Base-by-base conservation (phyloP, 2,797 vertebrate species). In the Menidia menidia region DNA sequence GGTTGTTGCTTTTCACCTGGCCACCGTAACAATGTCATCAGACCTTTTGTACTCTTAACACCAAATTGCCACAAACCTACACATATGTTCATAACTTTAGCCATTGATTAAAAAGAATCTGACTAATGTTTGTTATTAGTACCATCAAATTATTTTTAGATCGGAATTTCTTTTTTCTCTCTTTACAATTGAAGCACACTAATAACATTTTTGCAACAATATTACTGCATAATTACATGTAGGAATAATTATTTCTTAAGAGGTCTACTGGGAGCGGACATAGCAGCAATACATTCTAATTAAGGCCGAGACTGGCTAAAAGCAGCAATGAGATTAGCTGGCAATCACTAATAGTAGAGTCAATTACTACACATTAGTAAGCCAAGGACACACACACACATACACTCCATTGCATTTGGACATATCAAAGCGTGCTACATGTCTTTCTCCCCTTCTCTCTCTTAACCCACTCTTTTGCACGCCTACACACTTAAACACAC, bases 311-410 rank as follows among this genome's bases (percentile, higher is more conserved):
- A 92, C 94, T 94, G 95, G 96, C 93, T 92, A 95, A 96, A 96
- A 95, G 94, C 93, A 93, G 94, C 96, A 97, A 95, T 96, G 96
- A 97, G 97, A 98, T 98, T 97, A 96, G 96, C 96, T 96, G 95
- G 96, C 96, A 96, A 97, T 97, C 96, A 97, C 95, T 96, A 97
- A 98, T 97, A 98, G 95, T 93, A 93, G 94, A 96, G 94, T 96
- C 95, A 95, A 96, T 96, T 96, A 96, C 94, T 94, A 96, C 94
- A 96, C 96, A 97, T 97, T 97, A 98, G 94, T 92, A 76, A 83
- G 70, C 70, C 77, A 80, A 86, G 80, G 80, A 78, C 86, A 80
- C 81, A 84, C 78, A 80, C 78, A 70, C 64, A 69, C 63, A 58
- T 77, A 11, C 71, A 57, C 67, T 63, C 69, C 55, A 62, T 72